Evolutionary conservation across 2,797 vertebrate genomes (phyloP).

Genomic region (Fundulus diaphanus): DNA sequence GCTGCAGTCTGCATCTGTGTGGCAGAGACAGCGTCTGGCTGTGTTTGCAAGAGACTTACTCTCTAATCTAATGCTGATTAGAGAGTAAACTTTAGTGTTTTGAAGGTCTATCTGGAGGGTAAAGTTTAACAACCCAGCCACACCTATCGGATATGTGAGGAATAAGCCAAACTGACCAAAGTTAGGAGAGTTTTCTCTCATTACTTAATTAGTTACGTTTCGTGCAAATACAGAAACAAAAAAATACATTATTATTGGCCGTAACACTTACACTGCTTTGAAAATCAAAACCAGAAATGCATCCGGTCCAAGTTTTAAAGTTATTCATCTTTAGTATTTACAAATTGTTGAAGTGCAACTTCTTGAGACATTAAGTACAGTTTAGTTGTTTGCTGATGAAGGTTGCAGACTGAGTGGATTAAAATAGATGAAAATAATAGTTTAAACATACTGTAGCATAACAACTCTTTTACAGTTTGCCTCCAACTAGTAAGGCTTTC

Average conservation of each 20-base stretch:
- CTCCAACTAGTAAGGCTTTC: neutral
- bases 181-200: neutral
- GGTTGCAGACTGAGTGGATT: neutral
- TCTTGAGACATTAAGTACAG: neutral
- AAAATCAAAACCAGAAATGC: neutral
- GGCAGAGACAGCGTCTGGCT: slow-evolving; percentile 62
- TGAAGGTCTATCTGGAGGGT: slow-evolving; percentile 28
- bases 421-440: no score
- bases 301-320: neutral
- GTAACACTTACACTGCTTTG: neutral
- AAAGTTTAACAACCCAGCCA: slow-evolving; percentile 21
- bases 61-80: no score
- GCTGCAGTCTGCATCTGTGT: slow-evolving; percentile 61
- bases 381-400: neutral
- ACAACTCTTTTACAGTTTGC: neutral
- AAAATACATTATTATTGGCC: neutral
- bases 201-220: neutral
- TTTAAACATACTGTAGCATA: neutral
- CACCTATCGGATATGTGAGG: slow-evolving; percentile 31
- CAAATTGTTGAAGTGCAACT: neutral
- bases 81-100: slow-evolving; percentile 46
- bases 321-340: neutral
- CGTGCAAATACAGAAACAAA: neutral
- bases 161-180: neutral
- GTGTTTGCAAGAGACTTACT: slow-evolving; percentile 51